Evolutionary conservation across 2,888 invertebrate species (phyloP).

Genomic region (Philereme transversata): DNA sequence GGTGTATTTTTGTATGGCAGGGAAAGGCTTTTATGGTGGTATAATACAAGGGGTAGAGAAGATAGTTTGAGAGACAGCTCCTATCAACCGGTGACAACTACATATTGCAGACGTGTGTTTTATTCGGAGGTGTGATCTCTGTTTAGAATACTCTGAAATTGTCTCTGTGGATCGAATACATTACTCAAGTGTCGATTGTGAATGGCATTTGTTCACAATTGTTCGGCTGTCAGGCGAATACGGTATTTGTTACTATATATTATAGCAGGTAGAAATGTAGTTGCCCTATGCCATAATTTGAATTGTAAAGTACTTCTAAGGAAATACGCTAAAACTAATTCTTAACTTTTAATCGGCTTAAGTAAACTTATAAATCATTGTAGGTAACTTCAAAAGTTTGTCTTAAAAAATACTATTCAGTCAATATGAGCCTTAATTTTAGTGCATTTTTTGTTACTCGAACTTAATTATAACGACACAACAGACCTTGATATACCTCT

Average conservation of each 20-base stretch:
- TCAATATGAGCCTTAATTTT: too few species aligned
- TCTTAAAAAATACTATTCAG: too few species aligned
- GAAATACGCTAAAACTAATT: too few species aligned
- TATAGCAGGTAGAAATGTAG: not conserved
- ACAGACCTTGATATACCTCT: too few species aligned
- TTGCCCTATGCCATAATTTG: not conserved
- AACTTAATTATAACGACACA: too few species aligned
- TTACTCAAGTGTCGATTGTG: slow-evolving; percentile 53
- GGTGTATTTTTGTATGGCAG: slow-evolving; percentile 22
- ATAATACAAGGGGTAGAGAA: slow-evolving; percentile 40
- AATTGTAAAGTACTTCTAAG: too few species aligned
- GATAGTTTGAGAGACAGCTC: slow-evolving; percentile 81
- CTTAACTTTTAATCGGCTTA: too few species aligned
- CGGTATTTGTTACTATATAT: slow-evolving; percentile 9
- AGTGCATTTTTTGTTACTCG: too few species aligned
- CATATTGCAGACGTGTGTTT: slow-evolving; percentile 78
- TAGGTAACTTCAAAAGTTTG: too few species aligned
- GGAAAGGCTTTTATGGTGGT: slow-evolving; percentile 11
- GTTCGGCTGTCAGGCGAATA: slow-evolving; percentile 33
- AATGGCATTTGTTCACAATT: slow-evolving; percentile 45
- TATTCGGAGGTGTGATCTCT: slow-evolving; percentile 74
- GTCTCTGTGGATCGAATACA: slow-evolving; percentile 63
- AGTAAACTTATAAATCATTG: too few species aligned
- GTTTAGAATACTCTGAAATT: slow-evolving; percentile 67
- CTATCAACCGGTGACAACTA: slow-evolving; percentile 81